phyloP scores from a whole-genome alignment of 2,797 vertebrate genomes.

The Paedocypris micromegethes region DNA sequence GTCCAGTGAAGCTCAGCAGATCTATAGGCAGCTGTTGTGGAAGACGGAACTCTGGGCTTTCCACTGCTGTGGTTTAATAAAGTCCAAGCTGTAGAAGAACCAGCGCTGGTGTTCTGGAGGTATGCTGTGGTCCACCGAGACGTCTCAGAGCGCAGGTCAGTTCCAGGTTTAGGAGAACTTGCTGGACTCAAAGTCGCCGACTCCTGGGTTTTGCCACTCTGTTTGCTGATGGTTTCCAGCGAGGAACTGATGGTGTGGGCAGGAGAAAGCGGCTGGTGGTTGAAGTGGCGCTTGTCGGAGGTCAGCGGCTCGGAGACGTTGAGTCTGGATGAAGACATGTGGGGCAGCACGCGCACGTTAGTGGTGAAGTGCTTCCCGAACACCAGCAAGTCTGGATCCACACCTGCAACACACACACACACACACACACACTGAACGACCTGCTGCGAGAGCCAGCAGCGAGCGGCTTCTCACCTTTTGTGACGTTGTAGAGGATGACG shows the following conservation, averaged over 20 bases:
- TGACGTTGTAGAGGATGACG: constrained; percentile 85
- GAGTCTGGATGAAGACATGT: constrained; percentile 59
- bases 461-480: constrained; percentile 68
- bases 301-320: constrained; percentile 60
- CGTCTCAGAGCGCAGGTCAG: no score
- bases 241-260: constrained; percentile 10
- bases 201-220: constrained; percentile 23
- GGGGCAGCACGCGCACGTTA: constrained; percentile 60
- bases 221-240: background rate
- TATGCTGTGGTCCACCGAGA: no score
- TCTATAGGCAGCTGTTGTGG: no score
- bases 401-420: constrained; percentile 60
- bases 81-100: no score
- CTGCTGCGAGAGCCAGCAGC: no score
- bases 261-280: constrained; percentile 47
- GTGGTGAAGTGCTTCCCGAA: constrained; percentile 78
- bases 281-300: constrained; percentile 69
- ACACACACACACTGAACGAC: no score
- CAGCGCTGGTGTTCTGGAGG: no score
- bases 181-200: background rate
- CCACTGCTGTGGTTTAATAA: no score
- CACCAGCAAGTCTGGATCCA: constrained; percentile 89
- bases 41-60: no score
- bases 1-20: no score
- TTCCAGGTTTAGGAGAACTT: no score